These are phyloP conservation scores for Bombus huntii DNA, from an alignment of 1,140 invertebrate species.

Conservation along the genomic window DNA sequence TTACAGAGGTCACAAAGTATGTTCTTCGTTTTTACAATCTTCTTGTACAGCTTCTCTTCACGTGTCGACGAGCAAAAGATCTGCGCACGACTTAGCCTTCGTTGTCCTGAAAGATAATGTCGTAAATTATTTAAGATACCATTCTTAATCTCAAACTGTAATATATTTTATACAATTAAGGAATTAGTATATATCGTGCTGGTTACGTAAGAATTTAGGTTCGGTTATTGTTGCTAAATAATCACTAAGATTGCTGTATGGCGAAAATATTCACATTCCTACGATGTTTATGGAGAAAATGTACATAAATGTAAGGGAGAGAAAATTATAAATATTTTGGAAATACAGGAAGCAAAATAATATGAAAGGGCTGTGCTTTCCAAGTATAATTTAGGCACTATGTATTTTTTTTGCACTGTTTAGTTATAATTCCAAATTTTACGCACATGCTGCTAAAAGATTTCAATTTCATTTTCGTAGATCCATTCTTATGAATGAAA, in stretches of 20 bases:
- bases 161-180: neutral
- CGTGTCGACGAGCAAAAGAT: constrained; percentile 79
- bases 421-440: too few species aligned
- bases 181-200: neutral
- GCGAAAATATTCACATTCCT: neutral
- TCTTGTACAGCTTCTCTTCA: constrained; percentile 62
- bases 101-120: constrained; percentile 76
- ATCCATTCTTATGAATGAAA: neutral
- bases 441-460: neutral
- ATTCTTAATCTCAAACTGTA: neutral
- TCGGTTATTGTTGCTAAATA: neutral
- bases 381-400: too few species aligned
- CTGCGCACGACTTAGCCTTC: constrained; percentile 83
- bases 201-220: neutral
- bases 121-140: neutral
- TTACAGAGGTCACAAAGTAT: constrained; percentile 30
- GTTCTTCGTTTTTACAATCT: constrained; percentile 18
- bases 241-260: neutral
- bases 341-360: neutral
- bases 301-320: neutral
- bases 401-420: too few species aligned
- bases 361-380: too few species aligned
- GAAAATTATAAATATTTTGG: neutral
- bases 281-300: neutral
- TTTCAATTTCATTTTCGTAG: neutral